These are phyloP conservation scores for Yasuhikotakia modesta DNA, from an alignment of 2,797 vertebrate species.

Conservation along the genomic window DNA sequence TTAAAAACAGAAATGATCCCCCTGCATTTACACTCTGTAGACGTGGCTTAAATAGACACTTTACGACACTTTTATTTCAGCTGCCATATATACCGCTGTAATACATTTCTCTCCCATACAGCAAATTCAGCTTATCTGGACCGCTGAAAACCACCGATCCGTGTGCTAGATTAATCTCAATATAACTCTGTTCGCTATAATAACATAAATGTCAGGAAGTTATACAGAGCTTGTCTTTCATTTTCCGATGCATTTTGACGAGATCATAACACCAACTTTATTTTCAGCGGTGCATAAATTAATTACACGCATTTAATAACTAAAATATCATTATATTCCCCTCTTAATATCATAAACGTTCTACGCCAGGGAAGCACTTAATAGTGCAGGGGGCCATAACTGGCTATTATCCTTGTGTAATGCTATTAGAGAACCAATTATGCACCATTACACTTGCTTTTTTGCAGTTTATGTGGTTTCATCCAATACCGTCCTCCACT, in stretches of 20 bases:
- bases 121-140: too few relatives aligned
- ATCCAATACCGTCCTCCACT: conserved; percentile 96
- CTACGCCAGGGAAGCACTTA: conserved; percentile 99
- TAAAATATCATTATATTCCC: conserved; percentile 99
- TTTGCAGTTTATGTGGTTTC: conserved; percentile 99
- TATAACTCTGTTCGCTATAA: background rate
- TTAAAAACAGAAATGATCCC: conserved; percentile 23
- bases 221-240: conserved; percentile 88
- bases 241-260: conserved; percentile 95
- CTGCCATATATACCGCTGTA: conserved; percentile 4
- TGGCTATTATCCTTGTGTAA: conserved; percentile 99
- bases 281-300: conserved; percentile 99
- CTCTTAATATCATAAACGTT: conserved; percentile 99
- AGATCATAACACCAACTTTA: conserved; percentile 99
- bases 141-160: background rate
- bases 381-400: conserved; percentile 99
- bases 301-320: conserved; percentile 99
- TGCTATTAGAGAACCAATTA: conserved; percentile 99
- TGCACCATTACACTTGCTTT: conserved; percentile 95
- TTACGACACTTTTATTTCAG: background rate
- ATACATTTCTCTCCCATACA: background rate
- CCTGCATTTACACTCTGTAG: background rate
- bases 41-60: background rate
- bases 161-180: conserved; percentile 8
- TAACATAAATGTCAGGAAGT: conserved; percentile 84